Evolutionary conservation across 2,888 invertebrate genomes (phyloP), one percentile per base, ranked within the genome.

Genomic region (Hedya salicella): DNA sequence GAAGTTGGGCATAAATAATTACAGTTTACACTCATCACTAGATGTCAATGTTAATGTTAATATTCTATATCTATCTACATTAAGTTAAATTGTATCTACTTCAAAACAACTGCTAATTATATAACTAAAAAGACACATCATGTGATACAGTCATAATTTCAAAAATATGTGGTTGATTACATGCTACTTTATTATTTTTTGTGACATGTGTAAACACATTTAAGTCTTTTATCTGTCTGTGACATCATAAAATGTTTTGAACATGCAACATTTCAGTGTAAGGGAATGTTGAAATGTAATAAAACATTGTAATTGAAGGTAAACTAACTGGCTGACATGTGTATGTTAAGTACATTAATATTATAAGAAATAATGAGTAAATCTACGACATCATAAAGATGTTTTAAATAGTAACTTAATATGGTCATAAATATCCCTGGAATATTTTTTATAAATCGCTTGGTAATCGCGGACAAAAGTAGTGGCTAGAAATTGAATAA

Each of bases 161-260:
- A 13, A 32, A 42, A 64, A 42, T 21, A 54, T 44, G 14, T 57
- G 17, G 49, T 57, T 57, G 50, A 39, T 44, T 39, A 49, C 63
- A 40, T 40, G 54, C 48, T 49, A 49, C 49, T 64, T 21, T 0
- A 44, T 57, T 44, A 49, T 42, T 64, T 30, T 44, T 42, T 9
- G 9, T 57, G 64, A 64, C 50, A 49, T 64, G 56, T 40, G 64
- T 57, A 44, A 57, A 57, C 36, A 64, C 30, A 63, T 42, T 25
- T 30, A 44, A 42, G 46, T 54, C 17, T 56, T 39, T 62, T 56
- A 63, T 63, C 63, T 56, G 30, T 42, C 17, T 40, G n/a, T 14
- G 52, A 49, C n/a, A 56, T 63, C 32, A 39, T 42, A 40, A 56
- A 56, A 63, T 49, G 40, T 19, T 63, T 53, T 56, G 14, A 42